Percentiles rank a stretch among this genome's conserved stretches.
Conservation (phyloP, 1,140 invertebrate species). For the Zaprionus vittiger region DNA sequence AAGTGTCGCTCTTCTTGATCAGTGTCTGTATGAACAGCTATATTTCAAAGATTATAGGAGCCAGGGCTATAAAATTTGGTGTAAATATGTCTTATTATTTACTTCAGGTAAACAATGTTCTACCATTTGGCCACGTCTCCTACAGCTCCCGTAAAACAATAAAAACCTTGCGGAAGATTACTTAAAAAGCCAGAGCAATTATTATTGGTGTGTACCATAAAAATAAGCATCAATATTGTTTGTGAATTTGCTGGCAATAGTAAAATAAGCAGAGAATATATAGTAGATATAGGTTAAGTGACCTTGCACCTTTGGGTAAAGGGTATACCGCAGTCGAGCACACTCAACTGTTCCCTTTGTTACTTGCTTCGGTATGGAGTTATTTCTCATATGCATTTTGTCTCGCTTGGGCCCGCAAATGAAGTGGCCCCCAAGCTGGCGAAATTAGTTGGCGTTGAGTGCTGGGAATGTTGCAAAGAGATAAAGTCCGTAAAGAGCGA, state of each 20-base stretch:
- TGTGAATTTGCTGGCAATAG: background rate
- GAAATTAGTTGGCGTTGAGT: constrained; percentile 76
- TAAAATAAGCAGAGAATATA: background rate
- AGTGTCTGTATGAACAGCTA: background rate
- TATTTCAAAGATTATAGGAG: background rate
- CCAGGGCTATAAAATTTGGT: background rate
- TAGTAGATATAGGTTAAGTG: background rate
- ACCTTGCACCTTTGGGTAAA: background rate
- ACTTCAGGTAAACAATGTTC: too few species aligned
- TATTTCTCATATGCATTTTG: constrained; percentile 73
- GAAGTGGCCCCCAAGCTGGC: constrained; percentile 67
- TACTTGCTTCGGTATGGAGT: background rate
- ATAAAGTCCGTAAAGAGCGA: constrained; percentile 22
- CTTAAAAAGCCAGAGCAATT: too few species aligned
- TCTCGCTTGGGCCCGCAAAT: constrained; percentile 49
- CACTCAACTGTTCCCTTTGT: background rate
- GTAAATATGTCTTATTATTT: background rate
- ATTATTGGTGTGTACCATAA: background rate
- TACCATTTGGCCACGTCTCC: too few species aligned
- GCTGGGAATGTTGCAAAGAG: constrained; percentile 59
- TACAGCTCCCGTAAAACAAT: too few species aligned
- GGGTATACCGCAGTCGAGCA: background rate
- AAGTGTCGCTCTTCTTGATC: background rate
- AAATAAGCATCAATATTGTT: background rate
- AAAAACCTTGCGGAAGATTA: too few species aligned